A percentile compares a stretch with the other conserved stretches of the same genome.
Evolutionary conservation across 2,797 vertebrate genomes (phyloP).

Genomic region (Oreochromis grahami): DNA sequence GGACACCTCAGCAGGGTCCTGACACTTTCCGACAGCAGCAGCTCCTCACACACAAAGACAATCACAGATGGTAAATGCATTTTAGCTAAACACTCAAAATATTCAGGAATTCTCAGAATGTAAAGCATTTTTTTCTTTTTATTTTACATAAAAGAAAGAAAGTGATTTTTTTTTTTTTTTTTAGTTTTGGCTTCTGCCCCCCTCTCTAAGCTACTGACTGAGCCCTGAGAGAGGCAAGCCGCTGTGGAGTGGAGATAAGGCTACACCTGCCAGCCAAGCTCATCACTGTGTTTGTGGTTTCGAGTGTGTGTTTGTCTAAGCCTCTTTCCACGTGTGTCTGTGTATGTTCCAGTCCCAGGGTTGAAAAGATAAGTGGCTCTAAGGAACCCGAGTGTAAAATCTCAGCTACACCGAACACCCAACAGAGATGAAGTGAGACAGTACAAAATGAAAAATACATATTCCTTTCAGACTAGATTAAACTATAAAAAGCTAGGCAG

Average conservation of each 20-base stretch:
- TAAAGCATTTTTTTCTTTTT: not conserved
- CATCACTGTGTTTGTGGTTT: constrained; percentile 20
- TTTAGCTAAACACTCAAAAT: not conserved
- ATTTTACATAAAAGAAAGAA: constrained; percentile 14
- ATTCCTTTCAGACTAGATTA: not conserved
- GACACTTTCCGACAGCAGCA: not conserved
- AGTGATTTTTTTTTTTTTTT: constrained; percentile 12
- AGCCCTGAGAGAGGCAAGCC: constrained; percentile 32
- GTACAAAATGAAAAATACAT: constrained; percentile 9
- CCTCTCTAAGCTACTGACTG: constrained; percentile 31
- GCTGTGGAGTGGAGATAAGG: constrained; percentile 57
- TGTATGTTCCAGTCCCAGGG: not conserved
- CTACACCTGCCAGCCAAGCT: constrained; percentile 57
- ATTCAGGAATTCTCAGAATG: not conserved
- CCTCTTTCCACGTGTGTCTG: not conserved
- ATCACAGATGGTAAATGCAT: not conserved
- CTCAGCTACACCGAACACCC: constrained; percentile 18
- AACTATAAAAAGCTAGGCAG: not conserved
- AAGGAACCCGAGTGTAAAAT: constrained; percentile 35
- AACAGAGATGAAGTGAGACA: constrained; percentile 26
- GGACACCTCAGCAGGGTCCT: not conserved
- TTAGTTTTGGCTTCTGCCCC: constrained; percentile 2
- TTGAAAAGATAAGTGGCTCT: constrained; percentile 50
- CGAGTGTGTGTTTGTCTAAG: constrained; percentile 1
- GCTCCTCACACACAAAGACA: not conserved